Base-by-base conservation (phyloP, 2,797 vertebrate genomes). In the Glyptemys insculpta region DNA sequence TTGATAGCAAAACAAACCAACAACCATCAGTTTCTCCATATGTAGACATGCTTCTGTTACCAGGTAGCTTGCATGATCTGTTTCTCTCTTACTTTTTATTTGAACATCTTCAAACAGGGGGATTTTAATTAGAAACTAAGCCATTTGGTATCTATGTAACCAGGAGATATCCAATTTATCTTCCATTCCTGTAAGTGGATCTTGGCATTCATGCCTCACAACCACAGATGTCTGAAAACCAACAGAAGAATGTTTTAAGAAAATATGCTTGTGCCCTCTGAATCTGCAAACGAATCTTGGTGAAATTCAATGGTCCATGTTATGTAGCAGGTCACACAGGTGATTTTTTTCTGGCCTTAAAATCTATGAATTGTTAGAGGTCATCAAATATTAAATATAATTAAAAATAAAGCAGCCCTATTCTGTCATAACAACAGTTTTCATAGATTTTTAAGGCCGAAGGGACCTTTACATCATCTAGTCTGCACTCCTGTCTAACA, bases 131-230 rank as follows among this genome's bases (percentile, higher is more conserved):
- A 25, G 52, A 89, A 93, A 81, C 72, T 80, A 93, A 90, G 27
- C 41, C 18, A 74, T 12, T 47, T 68, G 19, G 1, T 74, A 81
- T 41, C 6, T 3, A 29, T 23, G 9, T 59, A 91, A 68, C 1
- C 29, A 47, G 49, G n/a, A 80, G 72, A 87, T 81, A 91, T 95
- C 31, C 79, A 89, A 15, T 52, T 87, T 62, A 68, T 86, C 82
- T 90, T 87, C 18, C n/a, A 4, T 84, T 96, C 81, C 44, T 92
- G 47, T 89, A 96, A 88, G 37, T 11, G 19, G 11, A 68, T 6
- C 18, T 47, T 12, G 82, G 84, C 7, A 94, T 87, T 84, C 0
- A 79, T 90, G 85, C 15, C 27, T 95, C 62, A 85, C 8, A 92
- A 31, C 62, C 23, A 21, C 59, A 88, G 37, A 41, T 50, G 4